phyloP scores from a whole-genome alignment of 2,797 vertebrate species.

The Phalanger gymnotis region DNA sequence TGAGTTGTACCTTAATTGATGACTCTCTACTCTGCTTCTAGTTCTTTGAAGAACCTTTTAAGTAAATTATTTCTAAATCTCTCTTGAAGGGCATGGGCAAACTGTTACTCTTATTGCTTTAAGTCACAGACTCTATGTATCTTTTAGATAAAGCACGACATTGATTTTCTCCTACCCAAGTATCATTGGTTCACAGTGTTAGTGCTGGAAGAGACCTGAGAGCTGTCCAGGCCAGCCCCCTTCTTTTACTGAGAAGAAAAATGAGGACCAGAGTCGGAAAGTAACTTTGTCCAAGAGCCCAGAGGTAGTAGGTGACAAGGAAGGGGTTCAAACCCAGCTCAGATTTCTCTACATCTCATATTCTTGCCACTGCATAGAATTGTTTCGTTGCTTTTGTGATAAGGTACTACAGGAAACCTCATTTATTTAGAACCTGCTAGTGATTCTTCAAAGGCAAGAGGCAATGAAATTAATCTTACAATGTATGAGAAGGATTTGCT shows the following conservation, averaged over 20 bases:
- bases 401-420: background rate
- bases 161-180: background rate
- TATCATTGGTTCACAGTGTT: background rate
- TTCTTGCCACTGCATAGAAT: background rate
- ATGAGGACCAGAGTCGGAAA: background rate
- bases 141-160: background rate
- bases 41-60: background rate
- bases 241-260: background rate
- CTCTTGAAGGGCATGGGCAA: background rate
- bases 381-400: background rate
- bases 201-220: background rate
- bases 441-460: conserved; percentile 43
- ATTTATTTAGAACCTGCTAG: conserved; percentile 6
- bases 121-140: background rate
- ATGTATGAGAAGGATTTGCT: conserved; percentile 5
- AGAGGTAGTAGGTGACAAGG: background rate
- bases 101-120: background rate
- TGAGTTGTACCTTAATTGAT: background rate
- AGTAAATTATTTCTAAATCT: background rate
- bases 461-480: conserved; percentile 18
- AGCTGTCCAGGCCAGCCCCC: background rate
- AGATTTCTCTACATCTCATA: background rate
- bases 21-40: background rate
- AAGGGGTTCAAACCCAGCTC: background rate
- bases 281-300: background rate